Conservation (phyloP, 2,113 vertebrate species). For the Phyllostomus discolor region DNA sequence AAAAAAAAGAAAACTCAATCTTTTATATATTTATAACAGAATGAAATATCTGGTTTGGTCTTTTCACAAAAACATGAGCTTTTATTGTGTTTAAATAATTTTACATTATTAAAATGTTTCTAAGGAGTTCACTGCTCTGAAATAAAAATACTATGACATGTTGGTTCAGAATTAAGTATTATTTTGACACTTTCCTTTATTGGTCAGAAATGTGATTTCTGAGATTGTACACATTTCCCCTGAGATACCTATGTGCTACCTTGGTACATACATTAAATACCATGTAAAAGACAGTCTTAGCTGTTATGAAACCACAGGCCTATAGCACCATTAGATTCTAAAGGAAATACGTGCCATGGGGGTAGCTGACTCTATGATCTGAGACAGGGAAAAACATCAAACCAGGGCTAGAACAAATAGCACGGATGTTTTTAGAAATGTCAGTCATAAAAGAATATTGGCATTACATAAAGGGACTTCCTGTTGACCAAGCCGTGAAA, state of each 20-base stretch:
- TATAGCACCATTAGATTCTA: background rate
- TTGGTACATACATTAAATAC: slow-evolving; percentile 14
- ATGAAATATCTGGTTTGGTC: background rate
- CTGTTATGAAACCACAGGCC: background rate
- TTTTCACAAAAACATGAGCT: slow-evolving; percentile 1
- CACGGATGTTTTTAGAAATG: background rate
- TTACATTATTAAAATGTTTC: background rate
- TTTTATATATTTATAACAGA: background rate
- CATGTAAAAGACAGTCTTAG: background rate
- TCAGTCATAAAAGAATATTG: background rate
- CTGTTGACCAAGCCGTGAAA: background rate
- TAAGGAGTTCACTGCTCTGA: background rate
- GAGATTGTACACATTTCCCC: background rate
- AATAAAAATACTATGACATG: background rate
- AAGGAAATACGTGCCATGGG: background rate
- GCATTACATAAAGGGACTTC: background rate
- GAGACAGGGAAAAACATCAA: background rate
- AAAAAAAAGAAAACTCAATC: background rate
- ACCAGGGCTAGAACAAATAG: background rate
- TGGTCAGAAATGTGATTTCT: background rate
- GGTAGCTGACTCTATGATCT: background rate
- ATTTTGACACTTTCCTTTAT: background rate
- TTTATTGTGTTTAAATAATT: slow-evolving; percentile 35
- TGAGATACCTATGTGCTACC: background rate
- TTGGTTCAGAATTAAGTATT: background rate